A percentile compares a stretch with the other conserved stretches of the same genome.
Evolutionary conservation across 2,888 invertebrate species (phyloP).

Genomic region (Agapetus fuscipes): DNA sequence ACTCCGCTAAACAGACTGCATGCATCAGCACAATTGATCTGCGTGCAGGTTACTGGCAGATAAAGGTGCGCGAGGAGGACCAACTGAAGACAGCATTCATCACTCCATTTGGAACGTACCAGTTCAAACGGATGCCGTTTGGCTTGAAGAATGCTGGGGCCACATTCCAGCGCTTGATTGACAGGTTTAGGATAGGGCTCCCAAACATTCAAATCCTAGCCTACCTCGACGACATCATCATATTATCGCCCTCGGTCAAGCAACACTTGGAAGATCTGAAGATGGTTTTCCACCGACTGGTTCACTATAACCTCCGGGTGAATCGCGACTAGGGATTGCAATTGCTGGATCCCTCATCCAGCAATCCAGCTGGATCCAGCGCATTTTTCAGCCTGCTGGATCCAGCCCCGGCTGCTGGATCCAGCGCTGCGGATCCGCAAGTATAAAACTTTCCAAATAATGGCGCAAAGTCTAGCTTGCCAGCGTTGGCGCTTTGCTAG

Average conservation of each 20-base stretch:
- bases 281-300: slow-evolving; percentile 22
- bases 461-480: no score
- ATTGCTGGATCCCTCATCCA: no score
- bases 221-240: slow-evolving; percentile 26
- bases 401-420: no score
- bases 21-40: slow-evolving; percentile 28
- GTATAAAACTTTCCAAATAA: no score
- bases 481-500: no score
- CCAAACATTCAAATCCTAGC: slow-evolving; percentile 18
- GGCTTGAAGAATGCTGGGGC: slow-evolving; percentile 26
- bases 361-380: no score
- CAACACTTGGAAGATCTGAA: slow-evolving; percentile 24
- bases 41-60: slow-evolving; percentile 29
- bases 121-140: slow-evolving; percentile 27
- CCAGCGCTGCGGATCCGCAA: no score
- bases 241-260: slow-evolving; percentile 23
- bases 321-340: no score
- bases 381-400: no score
- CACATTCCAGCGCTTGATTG: slow-evolving; percentile 26
- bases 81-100: slow-evolving; percentile 26
- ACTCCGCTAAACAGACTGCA: slow-evolving; percentile 24
- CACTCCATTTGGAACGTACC: slow-evolving; percentile 26
- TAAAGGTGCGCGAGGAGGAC: slow-evolving; percentile 23
- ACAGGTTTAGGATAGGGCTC: slow-evolving; percentile 22
- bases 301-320: slow-evolving; percentile 21